These are phyloP conservation scores for Peucedramus taeniatus DNA, from an alignment of 2,113 vertebrate species.

Conservation along the genomic window DNA sequence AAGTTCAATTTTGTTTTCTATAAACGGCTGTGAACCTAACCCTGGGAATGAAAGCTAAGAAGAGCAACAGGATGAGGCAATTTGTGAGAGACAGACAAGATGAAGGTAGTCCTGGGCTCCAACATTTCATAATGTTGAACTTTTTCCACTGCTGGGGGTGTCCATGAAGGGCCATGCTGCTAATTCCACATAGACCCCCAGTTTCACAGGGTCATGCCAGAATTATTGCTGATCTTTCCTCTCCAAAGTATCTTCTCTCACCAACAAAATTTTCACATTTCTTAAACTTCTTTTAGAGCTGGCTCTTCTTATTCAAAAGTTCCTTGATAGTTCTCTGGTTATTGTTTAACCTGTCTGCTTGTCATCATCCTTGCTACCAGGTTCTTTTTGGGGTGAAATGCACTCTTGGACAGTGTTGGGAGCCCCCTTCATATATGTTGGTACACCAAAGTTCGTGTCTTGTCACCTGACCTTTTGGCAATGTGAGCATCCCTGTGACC, in stretches of 20 bases:
- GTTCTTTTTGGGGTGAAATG: background rate
- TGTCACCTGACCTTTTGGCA: background rate
- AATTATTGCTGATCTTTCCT: background rate
- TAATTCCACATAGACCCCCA: rapidly evolving
- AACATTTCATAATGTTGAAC: background rate
- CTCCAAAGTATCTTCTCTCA: background rate
- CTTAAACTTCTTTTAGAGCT: background rate
- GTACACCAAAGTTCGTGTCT: background rate
- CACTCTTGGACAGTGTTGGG: background rate
- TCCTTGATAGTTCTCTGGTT: background rate
- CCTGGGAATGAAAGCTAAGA: background rate
- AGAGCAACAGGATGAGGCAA: background rate
- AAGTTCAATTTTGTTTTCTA: background rate
- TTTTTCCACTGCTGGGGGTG: background rate
- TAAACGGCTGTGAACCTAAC: rapidly evolving
- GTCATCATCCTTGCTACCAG: background rate
- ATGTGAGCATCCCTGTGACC: background rate
- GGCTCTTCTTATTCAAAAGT: background rate
- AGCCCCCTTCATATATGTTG: background rate
- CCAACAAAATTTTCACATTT: background rate
- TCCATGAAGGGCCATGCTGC: background rate
- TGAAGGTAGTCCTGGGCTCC: background rate
- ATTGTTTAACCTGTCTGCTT: background rate
- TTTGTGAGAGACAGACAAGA: background rate
- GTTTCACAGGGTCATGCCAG: background rate